Evolutionary conservation across 2,888 invertebrate genomes (phyloP).

Genomic region (Lochmaea capreae): DNA sequence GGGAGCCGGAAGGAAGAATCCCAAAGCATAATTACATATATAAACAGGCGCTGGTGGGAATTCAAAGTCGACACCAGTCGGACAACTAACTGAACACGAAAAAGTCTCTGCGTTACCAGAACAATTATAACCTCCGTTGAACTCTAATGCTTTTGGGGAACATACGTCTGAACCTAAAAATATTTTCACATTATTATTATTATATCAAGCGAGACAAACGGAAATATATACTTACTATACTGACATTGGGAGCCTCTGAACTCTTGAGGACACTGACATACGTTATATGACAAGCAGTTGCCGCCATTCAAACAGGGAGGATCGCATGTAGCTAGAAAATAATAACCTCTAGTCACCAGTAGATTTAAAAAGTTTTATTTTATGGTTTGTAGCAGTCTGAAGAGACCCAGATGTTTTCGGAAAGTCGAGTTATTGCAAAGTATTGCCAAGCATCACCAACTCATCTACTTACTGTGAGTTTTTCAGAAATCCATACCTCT

Average conservation of each 20-base stretch:
- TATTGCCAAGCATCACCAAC: too few species aligned
- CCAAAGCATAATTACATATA: slow-evolving; percentile 75
- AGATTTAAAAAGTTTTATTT: too few species aligned
- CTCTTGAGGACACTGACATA: slow-evolving; percentile 81
- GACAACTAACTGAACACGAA: slow-evolving; percentile 76
- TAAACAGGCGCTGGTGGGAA: slow-evolving; percentile 72
- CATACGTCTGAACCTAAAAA: slow-evolving; percentile 72
- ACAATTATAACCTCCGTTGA: slow-evolving; percentile 84
- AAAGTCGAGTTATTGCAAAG: too few species aligned
- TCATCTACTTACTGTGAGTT: too few species aligned
- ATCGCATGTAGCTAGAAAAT: slow-evolving; percentile 70
- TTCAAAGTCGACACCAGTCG: slow-evolving; percentile 73
- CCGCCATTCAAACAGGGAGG: slow-evolving; percentile 86
- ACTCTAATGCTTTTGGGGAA: slow-evolving; percentile 72
- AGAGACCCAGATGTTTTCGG: too few species aligned
- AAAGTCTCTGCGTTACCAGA: slow-evolving; percentile 71
- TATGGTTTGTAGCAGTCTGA: too few species aligned
- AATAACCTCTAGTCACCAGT: not conserved
- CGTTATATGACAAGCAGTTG: slow-evolving; percentile 79
- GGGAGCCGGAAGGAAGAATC: slow-evolving; percentile 75
- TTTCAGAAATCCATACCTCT: too few species aligned
- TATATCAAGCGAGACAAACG: slow-evolving; percentile 3
- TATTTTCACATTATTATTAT: not conserved
- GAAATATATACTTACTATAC: slow-evolving; percentile 67
- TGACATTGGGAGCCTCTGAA: slow-evolving; percentile 80